Evolutionary conservation across 2,797 vertebrate genomes (phyloP).

Genomic region (Sarcoramphus papa): DNA sequence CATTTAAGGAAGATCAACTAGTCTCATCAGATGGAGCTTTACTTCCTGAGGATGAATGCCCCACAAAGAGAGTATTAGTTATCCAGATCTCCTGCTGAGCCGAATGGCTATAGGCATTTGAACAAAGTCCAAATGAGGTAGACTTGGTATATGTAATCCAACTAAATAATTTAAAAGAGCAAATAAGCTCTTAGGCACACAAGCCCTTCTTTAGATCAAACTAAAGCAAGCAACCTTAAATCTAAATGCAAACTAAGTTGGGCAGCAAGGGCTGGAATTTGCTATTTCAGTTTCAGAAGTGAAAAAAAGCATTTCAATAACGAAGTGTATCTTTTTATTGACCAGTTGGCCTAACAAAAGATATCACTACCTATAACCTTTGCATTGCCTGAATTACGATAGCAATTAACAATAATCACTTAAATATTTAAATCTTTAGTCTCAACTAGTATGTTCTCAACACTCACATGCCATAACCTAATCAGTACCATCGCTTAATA

Average conservation of each 20-base stretch:
- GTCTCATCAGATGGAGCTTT: not conserved
- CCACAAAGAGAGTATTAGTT: not conserved
- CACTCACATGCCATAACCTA: not conserved
- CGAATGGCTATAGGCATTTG: not conserved
- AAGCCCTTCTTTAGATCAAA: not conserved
- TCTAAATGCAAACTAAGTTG: not conserved
- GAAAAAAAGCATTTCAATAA: not conserved
- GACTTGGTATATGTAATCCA: not conserved
- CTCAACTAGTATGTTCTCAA: not conserved
- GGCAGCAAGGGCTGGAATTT: not conserved
- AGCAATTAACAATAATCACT: not conserved
- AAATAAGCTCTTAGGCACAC: not conserved
- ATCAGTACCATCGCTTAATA: not conserved
- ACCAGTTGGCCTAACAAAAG: not conserved
- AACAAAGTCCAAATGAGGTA: not conserved
- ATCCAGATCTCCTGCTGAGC: not conserved
- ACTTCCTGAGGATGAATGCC: not conserved
- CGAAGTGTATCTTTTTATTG: not conserved
- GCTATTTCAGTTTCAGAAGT: not conserved
- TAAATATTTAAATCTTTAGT: not conserved
- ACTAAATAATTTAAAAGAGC: not conserved
- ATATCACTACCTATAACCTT: not conserved
- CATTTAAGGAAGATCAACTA: not conserved
- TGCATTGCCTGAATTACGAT: not conserved
- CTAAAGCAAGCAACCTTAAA: not conserved